These are phyloP conservation scores for Amitus sp. DNA, from an alignment of 2,888 invertebrate species.

Conservation along the genomic window DNA sequence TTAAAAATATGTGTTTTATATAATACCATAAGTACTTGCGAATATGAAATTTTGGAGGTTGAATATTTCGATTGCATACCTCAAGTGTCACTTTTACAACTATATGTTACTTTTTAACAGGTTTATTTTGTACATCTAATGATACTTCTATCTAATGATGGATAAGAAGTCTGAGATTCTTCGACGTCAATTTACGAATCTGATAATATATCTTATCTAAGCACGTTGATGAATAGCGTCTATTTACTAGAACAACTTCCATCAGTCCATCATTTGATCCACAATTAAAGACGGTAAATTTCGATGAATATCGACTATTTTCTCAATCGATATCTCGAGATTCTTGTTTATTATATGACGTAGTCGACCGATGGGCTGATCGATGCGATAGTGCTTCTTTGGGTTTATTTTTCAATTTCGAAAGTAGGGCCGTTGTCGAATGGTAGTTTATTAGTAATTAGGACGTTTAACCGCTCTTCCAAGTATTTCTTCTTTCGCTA, in stretches of 20 bases:
- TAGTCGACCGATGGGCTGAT: slow-evolving; percentile 19
- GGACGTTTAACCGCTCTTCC: slow-evolving; percentile 14
- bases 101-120: no score
- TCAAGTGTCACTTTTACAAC: no score
- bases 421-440: slow-evolving; percentile 5
- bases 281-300: neutral
- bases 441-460: slow-evolving; percentile 12
- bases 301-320: no score
- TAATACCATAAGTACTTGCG: no score
- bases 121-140: no score
- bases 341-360: neutral
- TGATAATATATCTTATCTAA: slow-evolving; percentile 7
- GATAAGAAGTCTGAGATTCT: no score
- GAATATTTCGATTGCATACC: no score
- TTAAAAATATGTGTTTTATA: no score
- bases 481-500: slow-evolving; percentile 2
- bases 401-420: slow-evolving; percentile 22
- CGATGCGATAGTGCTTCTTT: slow-evolving; percentile 8
- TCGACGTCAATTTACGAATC: no score
- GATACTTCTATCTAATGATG: no score
- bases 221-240: slow-evolving; percentile 19
- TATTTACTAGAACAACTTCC: slow-evolving; percentile 17
- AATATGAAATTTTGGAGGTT: no score
- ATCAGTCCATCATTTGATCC: slow-evolving; percentile 3
- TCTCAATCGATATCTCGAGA: neutral